Base-by-base conservation (phyloP, 2,797 vertebrate species). In the Peromyscus attwateri region DNA sequence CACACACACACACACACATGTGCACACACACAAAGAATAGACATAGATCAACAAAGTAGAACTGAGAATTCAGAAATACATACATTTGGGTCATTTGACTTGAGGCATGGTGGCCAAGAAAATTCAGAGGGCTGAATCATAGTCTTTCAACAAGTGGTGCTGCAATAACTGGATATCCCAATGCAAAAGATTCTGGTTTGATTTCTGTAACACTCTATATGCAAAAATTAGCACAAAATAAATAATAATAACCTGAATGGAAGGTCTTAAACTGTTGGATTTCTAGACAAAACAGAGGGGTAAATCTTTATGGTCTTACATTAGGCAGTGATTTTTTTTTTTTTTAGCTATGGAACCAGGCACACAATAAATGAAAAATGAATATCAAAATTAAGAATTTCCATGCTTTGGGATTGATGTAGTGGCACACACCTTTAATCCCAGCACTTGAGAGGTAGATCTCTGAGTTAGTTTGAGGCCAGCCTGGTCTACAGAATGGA, bases 271-370 rank as follows among this genome's bases (percentile, higher is more conserved):
- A 62, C 23, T 52, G 17, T 75, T 92, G 68, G 79, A 57, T n/a
- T 87, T 4, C 29, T 89, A 55, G 29, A 71, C 43, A 94, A 94
- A 95, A 87, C 34, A 40, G 4, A 68, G 49, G 82, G 75, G 16
- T 92, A 87, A 40, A 66, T 93, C 29, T 77, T 90, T 6, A 12
- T 49, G 81, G 70, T 40, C 70, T 88, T 87, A 49, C 55, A 76
- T 66, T 95, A 71, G 17, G 34, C 40, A 73, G 60, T 87, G 62
- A 73, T 89, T 96, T 96, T 3, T 87, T 87, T 96, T 96, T 46
- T 52, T 19, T 77, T n/a, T 91, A 89, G 37, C 27, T 80, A 49
- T 83, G 66, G 60, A 40, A 81, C 43, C 16, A 93, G 76, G 76
- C 46, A 88, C 49, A 95, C 73, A 91, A 52, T 76, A 70, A 81